Conservation (phyloP, 2,797 vertebrate genomes). For the Labroides dimidiatus region DNA sequence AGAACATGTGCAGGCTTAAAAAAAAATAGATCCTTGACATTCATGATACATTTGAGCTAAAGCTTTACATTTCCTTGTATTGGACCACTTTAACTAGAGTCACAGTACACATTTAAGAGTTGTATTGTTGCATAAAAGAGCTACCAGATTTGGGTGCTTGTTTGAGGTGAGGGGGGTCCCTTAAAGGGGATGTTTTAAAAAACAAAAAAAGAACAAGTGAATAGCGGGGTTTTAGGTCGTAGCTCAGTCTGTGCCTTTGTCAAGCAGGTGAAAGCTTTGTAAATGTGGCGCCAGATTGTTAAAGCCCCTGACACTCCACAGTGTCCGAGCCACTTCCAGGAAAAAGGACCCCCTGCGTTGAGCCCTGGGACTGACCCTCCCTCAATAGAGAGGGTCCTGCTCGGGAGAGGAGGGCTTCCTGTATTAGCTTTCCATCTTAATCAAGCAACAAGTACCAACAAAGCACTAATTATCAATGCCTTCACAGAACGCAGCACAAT, state of each 20-base stretch:
- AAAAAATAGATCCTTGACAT: not conserved
- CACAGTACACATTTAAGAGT: constrained; percentile 18
- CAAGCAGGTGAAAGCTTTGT: constrained; percentile 88
- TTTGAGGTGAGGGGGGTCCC: constrained; percentile 34
- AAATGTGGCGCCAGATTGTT: constrained; percentile 89
- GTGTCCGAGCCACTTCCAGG: constrained; percentile 84
- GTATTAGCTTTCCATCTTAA: constrained; percentile 87
- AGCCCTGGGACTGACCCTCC: constrained; percentile 86
- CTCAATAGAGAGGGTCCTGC: constrained; percentile 83
- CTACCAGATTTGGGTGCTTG: constrained; percentile 46
- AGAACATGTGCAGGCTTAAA: not conserved
- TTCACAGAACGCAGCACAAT: constrained; percentile 73
- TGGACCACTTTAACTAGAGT: not conserved
- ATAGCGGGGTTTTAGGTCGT: constrained; percentile 84
- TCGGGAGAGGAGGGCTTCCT: constrained; percentile 84
- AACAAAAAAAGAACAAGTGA: constrained; percentile 75
- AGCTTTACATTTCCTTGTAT: not conserved
- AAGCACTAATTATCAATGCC: constrained; percentile 87
- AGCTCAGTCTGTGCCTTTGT: constrained; percentile 89
- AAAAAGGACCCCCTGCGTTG: constrained; percentile 86
- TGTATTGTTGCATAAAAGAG: constrained; percentile 43
- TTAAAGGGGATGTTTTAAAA: constrained; percentile 61
- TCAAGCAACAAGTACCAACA: constrained; percentile 87
- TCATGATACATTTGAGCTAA: not conserved
- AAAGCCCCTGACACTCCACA: constrained; percentile 86